Evolutionary conservation across 2,113 vertebrate genomes (phyloP).

Genomic region (Gopherus flavomarginatus): DNA sequence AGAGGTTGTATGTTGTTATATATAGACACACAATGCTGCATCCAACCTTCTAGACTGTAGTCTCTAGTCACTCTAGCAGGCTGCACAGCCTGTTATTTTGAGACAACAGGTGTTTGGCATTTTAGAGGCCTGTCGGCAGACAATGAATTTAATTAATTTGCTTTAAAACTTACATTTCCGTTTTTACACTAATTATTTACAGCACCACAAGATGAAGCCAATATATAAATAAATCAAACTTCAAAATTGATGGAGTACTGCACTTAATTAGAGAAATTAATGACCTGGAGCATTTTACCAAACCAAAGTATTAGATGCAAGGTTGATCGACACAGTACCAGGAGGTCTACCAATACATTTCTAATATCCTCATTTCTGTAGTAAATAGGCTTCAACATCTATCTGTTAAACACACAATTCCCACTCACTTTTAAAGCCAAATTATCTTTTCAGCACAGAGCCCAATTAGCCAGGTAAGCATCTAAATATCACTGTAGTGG

Average conservation of each 20-base stretch:
- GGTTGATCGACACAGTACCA: background rate
- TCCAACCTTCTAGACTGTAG: background rate
- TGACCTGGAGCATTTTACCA: background rate
- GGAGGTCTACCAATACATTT: background rate
- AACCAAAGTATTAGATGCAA: background rate
- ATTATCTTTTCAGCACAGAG: background rate
- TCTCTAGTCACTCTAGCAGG: rapidly evolving
- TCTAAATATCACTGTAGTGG: background rate
- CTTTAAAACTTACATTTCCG: background rate
- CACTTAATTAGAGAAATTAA: rapidly evolving
- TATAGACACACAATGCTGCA: background rate
- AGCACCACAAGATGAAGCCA: rapidly evolving
- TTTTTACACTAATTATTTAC: background rate
- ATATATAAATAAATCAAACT: rapidly evolving
- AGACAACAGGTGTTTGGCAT: background rate
- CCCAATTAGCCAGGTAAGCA: background rate
- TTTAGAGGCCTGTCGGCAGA: background rate
- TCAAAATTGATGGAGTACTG: background rate
- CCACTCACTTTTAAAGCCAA: background rate
- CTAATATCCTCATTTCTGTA: background rate
- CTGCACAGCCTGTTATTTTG: background rate
- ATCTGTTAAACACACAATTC: background rate
- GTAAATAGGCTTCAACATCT: background rate
- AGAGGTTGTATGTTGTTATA: rapidly evolving
- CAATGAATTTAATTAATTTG: background rate